Evolutionary conservation across 2,888 invertebrate species (phyloP), one percentile per base, ranked within the genome.

Genomic region (Lottia gigantea): DNA sequence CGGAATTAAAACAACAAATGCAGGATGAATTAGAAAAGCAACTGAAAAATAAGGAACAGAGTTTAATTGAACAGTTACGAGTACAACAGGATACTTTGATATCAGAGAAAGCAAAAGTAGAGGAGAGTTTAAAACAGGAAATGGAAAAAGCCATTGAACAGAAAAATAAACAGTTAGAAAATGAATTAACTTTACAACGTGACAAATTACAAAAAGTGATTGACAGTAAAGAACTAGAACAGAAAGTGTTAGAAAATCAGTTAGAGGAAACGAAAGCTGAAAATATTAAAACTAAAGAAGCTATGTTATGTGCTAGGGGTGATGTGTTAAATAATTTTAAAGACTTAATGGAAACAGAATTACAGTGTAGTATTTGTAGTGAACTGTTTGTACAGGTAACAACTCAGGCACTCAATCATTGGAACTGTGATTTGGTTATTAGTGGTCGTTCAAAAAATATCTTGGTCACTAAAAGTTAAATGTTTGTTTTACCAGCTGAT

Each of bases 291-390:
- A 80, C 83, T 55, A 77, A 82, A 68, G 81, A 83, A 55, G 80
- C 80, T 14, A 79, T 77, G 0, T 71, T 85, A 40, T 74, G 78
- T 67, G 82, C 85, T 6, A 75, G 80, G 63, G 82, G 85, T 49
- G 83, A 84, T 66, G 76, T 86, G 7, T 76, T 86, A 7, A 73
- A 83, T 12, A 83, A 84, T 70, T 85, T 87, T 75, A 81, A 85
- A 47, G 82, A 86, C 46, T 76, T 86, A 23, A 82, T 87, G 83
- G 87, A 86, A 72, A 84, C 84, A 25, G 94, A 94, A 83, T 88
- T 94, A 40, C 92, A 93, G 79, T 94, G 94, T 85, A 92, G 92
- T 75, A 92, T 95, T 69, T 94, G 94, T 82, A 92, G 92, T 26
- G 94, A 94, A 86, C 89, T 94, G 12, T 93, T 94, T 84, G 90